Conservation (phyloP, 2,888 invertebrate genomes). For the Stenolophus ochropezus region DNA sequence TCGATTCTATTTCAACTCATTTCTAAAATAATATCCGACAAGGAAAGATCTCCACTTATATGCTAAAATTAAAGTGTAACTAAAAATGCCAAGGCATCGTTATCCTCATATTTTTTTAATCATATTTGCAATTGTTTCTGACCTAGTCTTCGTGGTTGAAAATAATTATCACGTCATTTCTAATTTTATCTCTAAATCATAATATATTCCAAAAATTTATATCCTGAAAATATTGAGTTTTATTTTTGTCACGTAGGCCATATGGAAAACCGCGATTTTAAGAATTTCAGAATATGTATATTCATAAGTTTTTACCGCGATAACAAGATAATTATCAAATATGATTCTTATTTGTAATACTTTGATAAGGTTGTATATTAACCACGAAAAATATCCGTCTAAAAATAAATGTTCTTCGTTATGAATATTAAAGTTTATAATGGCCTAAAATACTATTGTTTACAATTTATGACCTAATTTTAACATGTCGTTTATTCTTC, state of each 20-base stretch:
- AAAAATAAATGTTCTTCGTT: background rate
- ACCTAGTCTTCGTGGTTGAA: background rate
- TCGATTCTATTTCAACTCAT: slow-evolving; percentile 47
- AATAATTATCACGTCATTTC: background rate
- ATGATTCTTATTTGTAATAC: background rate
- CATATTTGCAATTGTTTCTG: background rate
- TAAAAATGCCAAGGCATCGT: background rate
- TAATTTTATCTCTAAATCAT: background rate
- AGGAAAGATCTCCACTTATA: slow-evolving; percentile 1
- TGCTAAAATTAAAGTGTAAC: slow-evolving; percentile 15
- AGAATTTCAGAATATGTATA: background rate
- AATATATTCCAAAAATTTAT: background rate
- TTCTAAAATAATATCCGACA: slow-evolving; percentile 38
- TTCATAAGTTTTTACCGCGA: background rate
- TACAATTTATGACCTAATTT: slow-evolving; percentile 2
- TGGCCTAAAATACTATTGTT: slow-evolving; percentile 8
- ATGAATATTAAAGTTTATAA: background rate
- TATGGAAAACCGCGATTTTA: background rate
- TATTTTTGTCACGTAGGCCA: background rate
- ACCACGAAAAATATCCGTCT: background rate
- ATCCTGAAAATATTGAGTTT: background rate
- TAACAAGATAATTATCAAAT: background rate
- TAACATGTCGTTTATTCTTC: background rate
- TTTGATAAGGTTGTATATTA: background rate
- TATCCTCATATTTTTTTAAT: too few relatives aligned